Evolutionary conservation across 2,888 invertebrate species (phyloP), one percentile per base, ranked within the genome.

Genomic region (Eupsilia transversa): DNA sequence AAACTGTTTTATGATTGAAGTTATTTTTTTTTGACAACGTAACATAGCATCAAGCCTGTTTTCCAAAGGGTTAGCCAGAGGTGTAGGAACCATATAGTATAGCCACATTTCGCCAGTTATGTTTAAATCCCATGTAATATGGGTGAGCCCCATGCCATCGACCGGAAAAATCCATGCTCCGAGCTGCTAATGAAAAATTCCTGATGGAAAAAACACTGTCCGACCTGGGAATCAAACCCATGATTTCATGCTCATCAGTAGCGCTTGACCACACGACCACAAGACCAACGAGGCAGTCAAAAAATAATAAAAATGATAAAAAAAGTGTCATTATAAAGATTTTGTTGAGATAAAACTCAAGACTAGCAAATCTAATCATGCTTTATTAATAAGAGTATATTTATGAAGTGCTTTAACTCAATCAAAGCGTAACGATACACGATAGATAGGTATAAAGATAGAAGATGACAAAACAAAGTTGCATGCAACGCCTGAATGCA

Each of bases 401-500:
- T n/a, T n/a, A n/a, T 10, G 54, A 54, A 38, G 9, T 46, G n/a
- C 23, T 27, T 23, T 33, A 57, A 27, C n/a, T n/a, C n/a, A 23
- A 59, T 49, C 30, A 49, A 43, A 14, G 17, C 6, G 23, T 41
- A 75, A 35, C 7, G 17, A 43, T 46, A 38, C 14, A 38, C 12
- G n/a, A n/a, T n/a, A n/a, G n/a, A 2, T 43, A 46, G 5, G 35
- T 57, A 59, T 27, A 67, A 35, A 60, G 6, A 56, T 52, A 33
- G 33, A 68, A 49, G 54, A 72, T 57, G 71, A 72, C 70, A 57
- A 73, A 66, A 69, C 64, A 78, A n/a, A 67, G 49, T 68, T 27
- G 64, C 67, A 76, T 73, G 61, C 68, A 65, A 77, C 76, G 79
- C 77, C 67, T 77, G 79, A 74, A 70, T 74, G 82, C 72, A 79